These are phyloP conservation scores for Folsomia candida DNA, from an alignment of 2,888 invertebrate species.

Conservation along the genomic window DNA sequence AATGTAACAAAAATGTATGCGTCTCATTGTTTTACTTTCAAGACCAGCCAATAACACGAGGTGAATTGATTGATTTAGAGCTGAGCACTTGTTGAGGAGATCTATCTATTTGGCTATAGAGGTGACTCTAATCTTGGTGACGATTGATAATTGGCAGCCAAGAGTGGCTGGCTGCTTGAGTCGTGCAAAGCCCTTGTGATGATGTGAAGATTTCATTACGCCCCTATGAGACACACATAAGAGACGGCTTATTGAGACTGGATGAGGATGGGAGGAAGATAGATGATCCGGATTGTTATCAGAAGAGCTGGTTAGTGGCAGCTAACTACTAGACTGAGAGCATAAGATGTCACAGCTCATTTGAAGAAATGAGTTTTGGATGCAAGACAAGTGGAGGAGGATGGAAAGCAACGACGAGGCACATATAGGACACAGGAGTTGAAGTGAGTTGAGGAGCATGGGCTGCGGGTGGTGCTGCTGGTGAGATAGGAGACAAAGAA, in stretches of 20 bases:
- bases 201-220: background rate
- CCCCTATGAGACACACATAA: background rate
- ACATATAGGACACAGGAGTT: background rate
- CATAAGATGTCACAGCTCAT: background rate
- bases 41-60: no score
- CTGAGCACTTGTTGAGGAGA: background rate
- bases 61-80: no score
- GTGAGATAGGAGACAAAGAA: conserved; percentile 33
- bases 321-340: background rate
- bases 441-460: background rate
- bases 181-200: background rate
- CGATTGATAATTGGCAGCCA: background rate
- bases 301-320: background rate
- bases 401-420: conserved; percentile 6
- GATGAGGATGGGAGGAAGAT: background rate
- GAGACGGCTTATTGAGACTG: background rate
- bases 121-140: background rate
- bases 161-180: background rate
- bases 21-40: no score
- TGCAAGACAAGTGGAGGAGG: conserved; percentile 6
- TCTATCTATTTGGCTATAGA: no score
- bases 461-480: background rate
- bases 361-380: background rate
- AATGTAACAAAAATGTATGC: no score
- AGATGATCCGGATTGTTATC: background rate